Evolutionary conservation across 2,888 invertebrate species (phyloP), one percentile per base, ranked within the genome.

Genomic region (Drosophila koepferae): DNA sequence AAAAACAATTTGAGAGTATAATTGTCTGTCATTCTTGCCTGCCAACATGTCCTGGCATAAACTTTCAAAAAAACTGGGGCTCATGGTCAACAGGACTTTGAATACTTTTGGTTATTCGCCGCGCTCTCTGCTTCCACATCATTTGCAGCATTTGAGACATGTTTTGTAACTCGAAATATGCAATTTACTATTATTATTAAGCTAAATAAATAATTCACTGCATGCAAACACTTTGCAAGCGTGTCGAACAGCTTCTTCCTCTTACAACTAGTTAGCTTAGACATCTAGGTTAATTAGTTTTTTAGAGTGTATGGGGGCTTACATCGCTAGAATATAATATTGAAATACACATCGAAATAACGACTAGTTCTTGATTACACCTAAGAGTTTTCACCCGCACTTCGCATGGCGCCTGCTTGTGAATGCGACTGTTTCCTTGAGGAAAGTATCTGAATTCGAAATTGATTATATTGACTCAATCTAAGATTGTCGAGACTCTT

Each of bases 21-120:
- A 63, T 49, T 49, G 44, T 43, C 12, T 75, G 75, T 64, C 78
- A 67, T 28, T 44, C 46, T 40, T 28, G 43, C 53, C 56, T 28
- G 43, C 53, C 56, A 67, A 63, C 71, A 71, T 74, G 46, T 74
- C 73, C 67, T 74, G 73, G 68, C 78, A 79, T 77, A 79, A 84
- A 65, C 91, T 87, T 86, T 84, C 91, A 89, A 84, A 89, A 84
- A 55, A 41, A 54, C 70, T 59, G 91, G 91, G 91, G 91, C 91
- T 91, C 91, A 84, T 81, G 72, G 83, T 90, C 82, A 82, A 76
- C 84, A 79, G 70, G 82, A 72, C 68, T 84, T 86, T 83, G 91
- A 81, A 81, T 80, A 90, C 89, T 84, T 89, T 84, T 80, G 85
- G 84, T 68, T 70, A 51, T 54, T 34, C 44, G 55, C 12, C 41